A percentile compares a stretch with the other conserved stretches of the same genome.
Evolutionary conservation across 2,797 vertebrate species (phyloP).

Genomic region (Fistularia tabacaria): DNA sequence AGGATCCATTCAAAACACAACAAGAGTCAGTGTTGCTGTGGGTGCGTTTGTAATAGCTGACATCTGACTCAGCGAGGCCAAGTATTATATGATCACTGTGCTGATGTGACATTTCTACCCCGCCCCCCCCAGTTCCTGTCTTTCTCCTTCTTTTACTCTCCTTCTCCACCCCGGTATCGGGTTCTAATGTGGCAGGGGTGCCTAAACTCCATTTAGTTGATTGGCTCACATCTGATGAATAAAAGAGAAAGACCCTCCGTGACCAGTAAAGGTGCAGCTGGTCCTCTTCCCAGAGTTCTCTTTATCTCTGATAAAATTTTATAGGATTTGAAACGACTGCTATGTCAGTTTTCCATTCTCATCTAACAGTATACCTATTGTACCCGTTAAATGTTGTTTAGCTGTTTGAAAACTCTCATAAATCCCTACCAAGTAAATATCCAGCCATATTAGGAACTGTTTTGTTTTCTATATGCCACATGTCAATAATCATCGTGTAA

Average conservation of each 20-base stretch:
- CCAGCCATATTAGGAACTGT: constrained; percentile 3
- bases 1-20: constrained; percentile 61
- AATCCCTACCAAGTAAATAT: not conserved
- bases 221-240: constrained; percentile 51
- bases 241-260: constrained; percentile 26
- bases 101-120: constrained; percentile 61
- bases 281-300: constrained; percentile 27
- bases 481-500: constrained; percentile 18
- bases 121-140: constrained; percentile 26
- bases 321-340: not conserved
- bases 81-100: constrained; percentile 56
- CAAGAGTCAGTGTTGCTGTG: constrained; percentile 52
- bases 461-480: constrained; percentile 14
- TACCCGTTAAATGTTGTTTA: not conserved
- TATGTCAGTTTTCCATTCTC: constrained; percentile 18
- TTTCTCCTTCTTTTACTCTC: constrained; percentile 6
- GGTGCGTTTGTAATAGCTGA: constrained; percentile 61
- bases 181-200: constrained; percentile 61
- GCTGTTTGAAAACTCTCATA: not conserved
- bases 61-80: constrained; percentile 62
- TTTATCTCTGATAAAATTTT: constrained; percentile 21
- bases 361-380: not conserved
- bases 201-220: constrained; percentile 52
- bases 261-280: constrained; percentile 9
- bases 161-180: constrained; percentile 42